Base-by-base conservation (phyloP, 64 coral and sea anemone genomes). In the Actinia equina region DNA sequence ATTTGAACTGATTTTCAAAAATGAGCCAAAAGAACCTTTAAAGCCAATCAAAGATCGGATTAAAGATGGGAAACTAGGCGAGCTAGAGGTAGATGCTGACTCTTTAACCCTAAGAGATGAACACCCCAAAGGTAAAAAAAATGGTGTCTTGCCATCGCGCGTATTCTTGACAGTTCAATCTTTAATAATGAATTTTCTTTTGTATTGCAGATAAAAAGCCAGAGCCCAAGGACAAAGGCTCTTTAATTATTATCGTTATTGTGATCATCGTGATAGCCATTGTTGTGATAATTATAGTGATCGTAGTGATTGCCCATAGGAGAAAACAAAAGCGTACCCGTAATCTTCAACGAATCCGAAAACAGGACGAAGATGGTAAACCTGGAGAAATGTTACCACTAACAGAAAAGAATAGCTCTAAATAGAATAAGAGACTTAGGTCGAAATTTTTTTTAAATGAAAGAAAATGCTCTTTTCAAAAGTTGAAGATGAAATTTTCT, bases 1-100 rank as follows among this genome's bases (percentile, higher is more conserved):
- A 63, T 59, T 92, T 41, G 26, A 87, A n/a, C 44, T 92, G 17
- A 2, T 53, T 22, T 92, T 92, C 80, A 14, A 3, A 71, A 71
- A 0, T 4, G 74, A 62, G 8, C 10, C 51, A 4, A 7, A 0
- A 43, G 90, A 87, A 13, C 90, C 85, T 3, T 60, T 87, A 3
- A 26, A 59, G 11, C 85, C 77, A 43, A 59, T 92, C 16, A 22
- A 14, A 2, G 58, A 71, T 30, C 74, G 44, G 13, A 64, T 92
- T 0, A 52, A 17, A 23, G 27, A 83, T 23, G 62, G 90, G 17
- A 87, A n/a, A 42, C 77, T 92, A 49, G 84, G 85, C n/a, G 0
- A 25, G 14, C 67, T 83, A 20, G 43, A 30, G 9, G 90, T 87
- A 20, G 46, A 74, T n/a, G 45, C 71, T 27, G 44, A 49, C 19